Evolutionary conservation across 2,113 vertebrate genomes (phyloP).

Genomic region (Sapayoa aenigma): DNA sequence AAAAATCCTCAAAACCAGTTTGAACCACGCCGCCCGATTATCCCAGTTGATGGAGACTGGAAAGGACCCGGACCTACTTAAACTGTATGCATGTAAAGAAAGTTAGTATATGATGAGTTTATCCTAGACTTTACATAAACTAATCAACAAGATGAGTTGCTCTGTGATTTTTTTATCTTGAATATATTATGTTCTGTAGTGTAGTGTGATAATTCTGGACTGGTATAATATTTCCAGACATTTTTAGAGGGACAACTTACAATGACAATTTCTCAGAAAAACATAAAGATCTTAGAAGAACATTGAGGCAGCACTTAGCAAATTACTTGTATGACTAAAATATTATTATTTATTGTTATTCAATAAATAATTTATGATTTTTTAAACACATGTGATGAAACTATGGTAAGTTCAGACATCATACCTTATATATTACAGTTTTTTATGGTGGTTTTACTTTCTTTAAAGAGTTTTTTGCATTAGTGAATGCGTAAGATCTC

Average conservation of each 20-base stretch:
- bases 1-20: not conserved
- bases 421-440: not conserved
- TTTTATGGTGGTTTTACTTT: not conserved
- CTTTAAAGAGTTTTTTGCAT: not conserved
- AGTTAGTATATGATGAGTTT: not conserved
- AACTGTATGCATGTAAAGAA: not conserved
- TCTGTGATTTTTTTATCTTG: not conserved
- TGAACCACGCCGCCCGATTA: not conserved
- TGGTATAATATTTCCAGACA: not conserved
- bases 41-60: not conserved
- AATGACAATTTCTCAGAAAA: conserved; percentile 16
- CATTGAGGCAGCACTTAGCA: not conserved
- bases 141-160: not conserved
- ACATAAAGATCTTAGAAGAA: not conserved
- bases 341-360: too few species aligned
- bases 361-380: too few species aligned
- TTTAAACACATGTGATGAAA: not conserved
- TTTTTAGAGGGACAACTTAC: not conserved
- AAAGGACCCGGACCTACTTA: not conserved
- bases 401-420: not conserved
- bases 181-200: not conserved
- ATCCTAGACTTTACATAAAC: not conserved
- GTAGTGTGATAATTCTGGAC: not conserved
- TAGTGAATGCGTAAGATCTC: not conserved
- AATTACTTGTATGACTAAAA: not conserved